Evolutionary conservation across 2,888 invertebrate species (phyloP).

Genomic region (Sepioteuthis lessoniana): DNA sequence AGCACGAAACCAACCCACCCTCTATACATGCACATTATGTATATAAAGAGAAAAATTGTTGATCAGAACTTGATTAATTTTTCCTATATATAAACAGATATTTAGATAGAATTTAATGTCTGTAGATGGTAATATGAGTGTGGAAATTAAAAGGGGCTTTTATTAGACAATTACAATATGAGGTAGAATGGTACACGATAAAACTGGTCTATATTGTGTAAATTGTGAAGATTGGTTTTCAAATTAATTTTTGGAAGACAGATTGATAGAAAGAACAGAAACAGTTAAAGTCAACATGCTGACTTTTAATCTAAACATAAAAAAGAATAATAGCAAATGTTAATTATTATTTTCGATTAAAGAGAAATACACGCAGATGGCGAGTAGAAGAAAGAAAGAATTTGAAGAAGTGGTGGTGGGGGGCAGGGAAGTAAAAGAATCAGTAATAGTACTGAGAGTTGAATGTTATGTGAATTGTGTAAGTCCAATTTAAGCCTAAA

Average conservation of each 20-base stretch:
- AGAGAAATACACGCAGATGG: neutral
- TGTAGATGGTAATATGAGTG: neutral
- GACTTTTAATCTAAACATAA: neutral
- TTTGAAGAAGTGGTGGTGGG: neutral
- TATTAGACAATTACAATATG: neutral
- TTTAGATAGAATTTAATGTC: neutral
- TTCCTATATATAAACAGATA: too few relatives aligned
- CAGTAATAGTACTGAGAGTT: neutral
- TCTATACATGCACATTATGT: too few relatives aligned
- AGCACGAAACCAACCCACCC: too few relatives aligned
- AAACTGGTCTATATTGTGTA: neutral
- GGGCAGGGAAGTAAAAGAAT: neutral
- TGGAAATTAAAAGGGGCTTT: neutral
- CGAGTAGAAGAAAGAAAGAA: neutral
- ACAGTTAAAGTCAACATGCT: neutral
- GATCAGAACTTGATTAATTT: too few relatives aligned
- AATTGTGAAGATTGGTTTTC: neutral
- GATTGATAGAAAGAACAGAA: neutral
- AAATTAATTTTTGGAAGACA: neutral
- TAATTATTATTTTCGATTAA: slow-evolving; percentile 8
- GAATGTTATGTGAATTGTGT: neutral
- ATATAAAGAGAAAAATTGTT: too few relatives aligned
- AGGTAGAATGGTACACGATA: neutral
- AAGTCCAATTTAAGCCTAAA: neutral
- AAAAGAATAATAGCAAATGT: neutral